Conservation (phyloP, 2,113 vertebrate species). For the Zootoca vivipara region DNA sequence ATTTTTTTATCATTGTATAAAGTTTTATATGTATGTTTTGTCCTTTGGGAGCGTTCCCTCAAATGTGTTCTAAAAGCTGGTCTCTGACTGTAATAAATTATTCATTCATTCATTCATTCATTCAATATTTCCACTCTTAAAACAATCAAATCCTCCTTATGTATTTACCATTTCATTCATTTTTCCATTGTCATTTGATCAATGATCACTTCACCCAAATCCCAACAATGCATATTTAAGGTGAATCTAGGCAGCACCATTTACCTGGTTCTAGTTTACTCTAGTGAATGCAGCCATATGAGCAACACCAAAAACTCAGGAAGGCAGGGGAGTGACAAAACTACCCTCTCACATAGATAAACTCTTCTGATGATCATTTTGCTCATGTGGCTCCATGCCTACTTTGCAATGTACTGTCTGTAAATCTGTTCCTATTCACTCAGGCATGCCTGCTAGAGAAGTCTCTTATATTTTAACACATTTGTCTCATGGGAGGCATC, state of each 20-base stretch:
- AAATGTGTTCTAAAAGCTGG: too few relatives aligned
- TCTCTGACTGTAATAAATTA: too few relatives aligned
- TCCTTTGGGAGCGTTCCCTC: too few relatives aligned
- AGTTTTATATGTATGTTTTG: too few relatives aligned
- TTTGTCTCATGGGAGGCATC: neutral
- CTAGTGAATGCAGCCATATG: neutral
- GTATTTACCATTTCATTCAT: neutral
- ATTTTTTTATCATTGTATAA: too few relatives aligned
- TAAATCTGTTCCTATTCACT: too few relatives aligned
- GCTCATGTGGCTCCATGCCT: neutral
- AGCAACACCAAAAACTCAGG: neutral
- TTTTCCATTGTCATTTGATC: neutral
- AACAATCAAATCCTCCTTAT: neutral
- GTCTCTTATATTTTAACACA: neutral
- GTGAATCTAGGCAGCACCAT: neutral
- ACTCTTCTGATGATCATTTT: too few relatives aligned
- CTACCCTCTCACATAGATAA: neutral
- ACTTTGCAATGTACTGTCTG: too few relatives aligned
- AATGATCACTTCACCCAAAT: neutral
- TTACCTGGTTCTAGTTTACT: neutral
- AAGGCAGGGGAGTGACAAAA: neutral
- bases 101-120: too few relatives aligned
- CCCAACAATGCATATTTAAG: too few relatives aligned
- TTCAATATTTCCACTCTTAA: neutral
- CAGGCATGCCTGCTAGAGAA: neutral